Evolutionary conservation across 2,113 vertebrate species (phyloP).

Genomic region (Neotoma lepida): DNA sequence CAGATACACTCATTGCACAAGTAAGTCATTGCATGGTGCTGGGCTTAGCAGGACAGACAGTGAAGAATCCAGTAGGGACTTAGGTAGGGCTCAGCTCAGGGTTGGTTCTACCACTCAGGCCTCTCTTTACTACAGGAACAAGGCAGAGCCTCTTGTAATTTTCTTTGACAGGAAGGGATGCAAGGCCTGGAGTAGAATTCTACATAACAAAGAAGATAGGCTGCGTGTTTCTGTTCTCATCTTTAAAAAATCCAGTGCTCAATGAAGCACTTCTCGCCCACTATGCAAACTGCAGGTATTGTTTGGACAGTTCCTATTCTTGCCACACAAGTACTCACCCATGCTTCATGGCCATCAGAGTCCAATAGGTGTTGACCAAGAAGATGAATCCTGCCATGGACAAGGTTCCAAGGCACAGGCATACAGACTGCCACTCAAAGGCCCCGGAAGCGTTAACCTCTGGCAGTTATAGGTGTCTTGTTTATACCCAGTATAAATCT

Average conservation of each 20-base stretch:
- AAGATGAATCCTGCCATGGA: not conserved
- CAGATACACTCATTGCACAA: not conserved
- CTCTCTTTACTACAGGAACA: not conserved
- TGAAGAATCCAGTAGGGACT: not conserved
- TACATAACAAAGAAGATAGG: not conserved
- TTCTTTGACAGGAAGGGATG: not conserved
- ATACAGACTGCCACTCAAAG: constrained; percentile 84
- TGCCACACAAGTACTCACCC: not conserved
- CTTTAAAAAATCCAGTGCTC: not conserved
- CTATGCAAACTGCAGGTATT: not conserved
- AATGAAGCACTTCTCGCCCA: not conserved
- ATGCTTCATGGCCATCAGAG: not conserved
- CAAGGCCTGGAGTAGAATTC: not conserved
- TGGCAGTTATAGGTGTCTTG: constrained; percentile 82
- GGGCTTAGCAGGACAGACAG: not conserved
- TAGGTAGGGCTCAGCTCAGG: not conserved
- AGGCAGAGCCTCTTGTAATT: not conserved
- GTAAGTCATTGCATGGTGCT: not conserved
- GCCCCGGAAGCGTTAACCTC: constrained; percentile 85
- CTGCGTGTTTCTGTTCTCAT: not conserved
- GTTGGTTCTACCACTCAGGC: not conserved
- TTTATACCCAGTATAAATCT: constrained; percentile 91
- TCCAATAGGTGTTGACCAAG: not conserved
- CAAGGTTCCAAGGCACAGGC: not conserved
- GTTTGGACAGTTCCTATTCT: constrained; percentile 12